Evolutionary conservation across 2,888 invertebrate species (phyloP).

Genomic region (Teleiodes luculella): DNA sequence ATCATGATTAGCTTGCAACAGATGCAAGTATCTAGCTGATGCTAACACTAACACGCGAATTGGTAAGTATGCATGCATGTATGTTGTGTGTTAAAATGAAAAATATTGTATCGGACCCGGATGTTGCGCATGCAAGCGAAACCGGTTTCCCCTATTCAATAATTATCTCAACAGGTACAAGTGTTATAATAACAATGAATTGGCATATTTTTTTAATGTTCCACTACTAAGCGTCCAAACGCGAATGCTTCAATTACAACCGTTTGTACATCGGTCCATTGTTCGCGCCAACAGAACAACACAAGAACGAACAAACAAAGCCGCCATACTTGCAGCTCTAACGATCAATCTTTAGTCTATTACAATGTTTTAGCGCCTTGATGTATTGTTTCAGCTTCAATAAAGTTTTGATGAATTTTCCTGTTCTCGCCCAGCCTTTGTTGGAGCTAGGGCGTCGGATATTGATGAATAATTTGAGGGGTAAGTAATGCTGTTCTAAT

Average conservation of each 20-base stretch:
- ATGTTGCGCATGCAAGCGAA: too few species aligned
- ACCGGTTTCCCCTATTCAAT: too few species aligned
- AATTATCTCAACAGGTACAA: too few species aligned
- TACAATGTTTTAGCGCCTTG: constrained; percentile 75
- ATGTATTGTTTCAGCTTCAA: constrained; percentile 77
- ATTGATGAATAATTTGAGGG: constrained; percentile 71
- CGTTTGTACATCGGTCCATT: constrained; percentile 46
- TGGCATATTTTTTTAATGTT: too few species aligned
- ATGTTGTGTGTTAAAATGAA: too few species aligned
- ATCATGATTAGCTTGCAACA: too few species aligned
- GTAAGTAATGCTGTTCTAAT: constrained; percentile 45
- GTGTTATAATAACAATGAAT: too few species aligned
- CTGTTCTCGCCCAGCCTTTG: constrained; percentile 64
- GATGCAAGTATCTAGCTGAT: too few species aligned
- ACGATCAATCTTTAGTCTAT: constrained; percentile 73
- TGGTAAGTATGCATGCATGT: too few species aligned
- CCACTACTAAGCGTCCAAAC: constrained; percentile 29
- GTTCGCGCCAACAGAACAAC: constrained; percentile 42
- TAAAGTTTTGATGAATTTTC: constrained; percentile 78
- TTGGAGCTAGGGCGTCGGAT: constrained; percentile 63
- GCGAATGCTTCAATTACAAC: constrained; percentile 45
- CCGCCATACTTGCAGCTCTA: constrained; percentile 52
- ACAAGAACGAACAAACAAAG: constrained; percentile 30
- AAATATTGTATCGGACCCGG: too few species aligned
- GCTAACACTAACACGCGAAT: too few species aligned